phyloP scores from a whole-genome alignment of 2,888 invertebrate genomes.

The Drosophila emarginata region DNA sequence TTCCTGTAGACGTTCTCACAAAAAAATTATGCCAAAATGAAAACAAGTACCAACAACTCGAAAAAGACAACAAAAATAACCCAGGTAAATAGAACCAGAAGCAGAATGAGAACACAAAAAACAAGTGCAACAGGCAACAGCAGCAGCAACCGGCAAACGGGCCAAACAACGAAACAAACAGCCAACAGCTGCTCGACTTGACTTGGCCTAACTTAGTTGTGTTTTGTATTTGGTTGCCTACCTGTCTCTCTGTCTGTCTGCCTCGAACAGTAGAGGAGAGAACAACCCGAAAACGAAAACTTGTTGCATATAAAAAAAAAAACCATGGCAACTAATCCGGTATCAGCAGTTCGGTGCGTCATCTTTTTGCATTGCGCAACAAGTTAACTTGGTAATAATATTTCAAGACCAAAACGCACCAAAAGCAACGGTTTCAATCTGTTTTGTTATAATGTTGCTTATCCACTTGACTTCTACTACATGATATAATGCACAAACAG shows the following conservation, averaged over 20 bases:
- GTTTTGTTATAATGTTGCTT: conserved; percentile 47
- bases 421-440: conserved; percentile 32
- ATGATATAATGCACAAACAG: conserved; percentile 49
- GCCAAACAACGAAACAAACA: conserved; percentile 1
- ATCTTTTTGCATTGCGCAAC: conserved; percentile 11
- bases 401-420: conserved; percentile 7
- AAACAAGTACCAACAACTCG: conserved; percentile 2
- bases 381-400: conserved; percentile 17
- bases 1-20: neutral
- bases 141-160: conserved; percentile 11
- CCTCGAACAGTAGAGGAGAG: neutral
- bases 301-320: conserved; percentile 6
- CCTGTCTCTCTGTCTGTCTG: neutral
- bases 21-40: conserved; percentile 2
- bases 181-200: conserved; percentile 15
- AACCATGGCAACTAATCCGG: conserved; percentile 4
- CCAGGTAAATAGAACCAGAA: conserved; percentile 10
- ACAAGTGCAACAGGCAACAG: conserved; percentile 16
- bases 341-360: conserved; percentile 7
- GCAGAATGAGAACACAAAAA: conserved; percentile 14
- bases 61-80: neutral
- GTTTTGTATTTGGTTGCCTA: conserved; percentile 7
- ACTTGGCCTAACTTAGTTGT: conserved; percentile 5
- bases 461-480: conserved; percentile 60
- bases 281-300: conserved; percentile 14